A percentile compares a stretch with the other conserved stretches of the same genome.
Conservation (phyloP, 37 sponge, comb jelly and placozoan genomes). For the Aphrocallistes beatrix region DNA sequence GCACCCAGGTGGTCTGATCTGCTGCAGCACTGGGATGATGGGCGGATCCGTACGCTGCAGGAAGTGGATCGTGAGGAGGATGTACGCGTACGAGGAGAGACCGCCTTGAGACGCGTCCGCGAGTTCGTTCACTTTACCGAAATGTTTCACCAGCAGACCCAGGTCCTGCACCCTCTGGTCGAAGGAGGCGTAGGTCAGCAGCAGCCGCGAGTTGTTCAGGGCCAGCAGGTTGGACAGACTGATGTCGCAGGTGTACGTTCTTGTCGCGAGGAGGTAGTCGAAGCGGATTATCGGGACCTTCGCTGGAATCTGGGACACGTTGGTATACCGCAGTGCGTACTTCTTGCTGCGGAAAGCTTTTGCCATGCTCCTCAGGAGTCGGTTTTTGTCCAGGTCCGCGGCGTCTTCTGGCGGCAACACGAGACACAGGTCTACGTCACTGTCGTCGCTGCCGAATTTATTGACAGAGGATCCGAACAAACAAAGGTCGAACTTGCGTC, state of each 20-base stretch:
- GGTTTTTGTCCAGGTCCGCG: neutral
- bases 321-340: neutral
- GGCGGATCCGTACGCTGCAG: conserved; percentile 66
- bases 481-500: neutral
- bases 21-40: conserved; percentile 61
- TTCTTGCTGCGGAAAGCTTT: neutral
- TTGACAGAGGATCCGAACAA: conserved; percentile 84
- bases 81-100: conserved; percentile 87
- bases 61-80: conserved; percentile 73
- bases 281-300: neutral
- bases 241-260: neutral
- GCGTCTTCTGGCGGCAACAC: neutral
- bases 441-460: conserved; percentile 56
- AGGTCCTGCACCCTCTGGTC: conserved; percentile 47
- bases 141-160: conserved; percentile 50
- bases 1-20: conserved; percentile 26
- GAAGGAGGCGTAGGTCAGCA: conserved; percentile 41
- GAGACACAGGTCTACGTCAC: conserved; percentile 78
- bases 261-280: neutral
- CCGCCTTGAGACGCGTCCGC: conserved; percentile 75
- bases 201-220: conserved; percentile 53
- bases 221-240: conserved; percentile 29
- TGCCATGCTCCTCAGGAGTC: neutral
- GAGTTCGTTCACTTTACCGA: conserved; percentile 78
- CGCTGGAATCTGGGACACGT: neutral